Evolutionary conservation across 2,113 vertebrate species (phyloP).

Genomic region (Zapus hudsonius): DNA sequence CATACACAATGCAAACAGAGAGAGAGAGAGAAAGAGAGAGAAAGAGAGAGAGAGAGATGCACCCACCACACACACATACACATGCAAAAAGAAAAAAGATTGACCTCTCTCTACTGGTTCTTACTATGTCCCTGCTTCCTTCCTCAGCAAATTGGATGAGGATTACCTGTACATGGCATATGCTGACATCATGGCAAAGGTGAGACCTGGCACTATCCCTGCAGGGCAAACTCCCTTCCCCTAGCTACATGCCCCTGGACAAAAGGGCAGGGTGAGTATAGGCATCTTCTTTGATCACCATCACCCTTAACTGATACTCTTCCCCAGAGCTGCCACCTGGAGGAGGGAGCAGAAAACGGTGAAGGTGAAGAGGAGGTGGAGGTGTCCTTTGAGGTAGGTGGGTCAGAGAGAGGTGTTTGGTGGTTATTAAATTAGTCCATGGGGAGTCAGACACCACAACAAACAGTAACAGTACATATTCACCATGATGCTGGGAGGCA

Average conservation of each 20-base stretch:
- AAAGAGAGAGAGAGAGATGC: no score
- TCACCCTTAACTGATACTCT: neutral
- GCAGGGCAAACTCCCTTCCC: no score
- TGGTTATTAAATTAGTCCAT: neutral
- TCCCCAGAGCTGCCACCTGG: conserved; percentile 93
- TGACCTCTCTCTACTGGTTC: no score
- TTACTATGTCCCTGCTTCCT: neutral
- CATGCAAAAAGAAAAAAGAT: neutral
- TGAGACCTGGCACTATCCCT: conserved; percentile 47
- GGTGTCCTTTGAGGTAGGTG: conserved; percentile 92
- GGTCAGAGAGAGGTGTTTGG: neutral
- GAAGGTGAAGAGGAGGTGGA: conserved; percentile 87
- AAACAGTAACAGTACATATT: neutral
- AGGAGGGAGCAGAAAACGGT: conserved; percentile 89
- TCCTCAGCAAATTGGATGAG: conserved; percentile 84
- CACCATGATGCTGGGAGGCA: neutral
- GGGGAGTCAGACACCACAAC: neutral
- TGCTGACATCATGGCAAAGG: conserved; percentile 87
- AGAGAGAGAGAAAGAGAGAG: no score
- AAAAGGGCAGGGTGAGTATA: neutral
- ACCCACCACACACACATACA: no score
- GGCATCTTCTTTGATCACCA: neutral
- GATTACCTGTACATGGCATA: conserved; percentile 86
- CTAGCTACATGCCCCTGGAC: neutral
- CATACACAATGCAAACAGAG: no score